These are phyloP conservation scores for Ursus arctos DNA, from an alignment of 2,113 vertebrate genomes.

Conservation along the genomic window DNA sequence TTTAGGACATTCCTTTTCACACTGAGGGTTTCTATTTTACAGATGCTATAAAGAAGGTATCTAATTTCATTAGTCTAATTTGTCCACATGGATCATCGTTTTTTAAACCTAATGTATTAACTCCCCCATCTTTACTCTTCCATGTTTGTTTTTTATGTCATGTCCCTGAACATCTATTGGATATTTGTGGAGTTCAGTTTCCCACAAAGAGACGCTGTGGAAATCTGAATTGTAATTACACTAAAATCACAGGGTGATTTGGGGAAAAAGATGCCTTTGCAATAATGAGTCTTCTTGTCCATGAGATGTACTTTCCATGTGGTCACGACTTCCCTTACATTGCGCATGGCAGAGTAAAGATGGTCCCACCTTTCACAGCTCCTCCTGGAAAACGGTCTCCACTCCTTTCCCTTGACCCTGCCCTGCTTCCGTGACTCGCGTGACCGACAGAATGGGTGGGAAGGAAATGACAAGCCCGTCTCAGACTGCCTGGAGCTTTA, in stretches of 20 bases:
- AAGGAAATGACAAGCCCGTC: fast-evolving
- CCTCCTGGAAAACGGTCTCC: background rate
- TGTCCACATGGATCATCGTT: background rate
- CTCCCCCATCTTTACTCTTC: too few species aligned
- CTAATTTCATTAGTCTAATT: too few species aligned
- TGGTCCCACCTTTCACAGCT: fast-evolving
- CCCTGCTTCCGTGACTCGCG: background rate
- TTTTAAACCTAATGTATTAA: background rate
- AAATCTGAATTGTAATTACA: background rate
- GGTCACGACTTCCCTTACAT: background rate
- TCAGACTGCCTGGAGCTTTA: fast-evolving
- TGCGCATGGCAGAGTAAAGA: fast-evolving
- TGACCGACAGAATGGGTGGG: too few species aligned
- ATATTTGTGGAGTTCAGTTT: background rate
- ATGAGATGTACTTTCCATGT: fast-evolving
- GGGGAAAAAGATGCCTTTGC: background rate
- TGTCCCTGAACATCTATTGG: too few species aligned
- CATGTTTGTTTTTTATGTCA: background rate
- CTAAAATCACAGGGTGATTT: background rate
- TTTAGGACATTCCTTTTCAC: too few species aligned
- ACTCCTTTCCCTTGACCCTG: too few species aligned
- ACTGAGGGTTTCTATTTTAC: background rate
- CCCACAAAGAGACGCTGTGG: background rate
- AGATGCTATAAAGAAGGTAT: background rate
- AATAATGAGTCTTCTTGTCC: fast-evolving